Conservation (phyloP, 2,797 vertebrate species). For the Gadopsis bispinosus region DNA sequence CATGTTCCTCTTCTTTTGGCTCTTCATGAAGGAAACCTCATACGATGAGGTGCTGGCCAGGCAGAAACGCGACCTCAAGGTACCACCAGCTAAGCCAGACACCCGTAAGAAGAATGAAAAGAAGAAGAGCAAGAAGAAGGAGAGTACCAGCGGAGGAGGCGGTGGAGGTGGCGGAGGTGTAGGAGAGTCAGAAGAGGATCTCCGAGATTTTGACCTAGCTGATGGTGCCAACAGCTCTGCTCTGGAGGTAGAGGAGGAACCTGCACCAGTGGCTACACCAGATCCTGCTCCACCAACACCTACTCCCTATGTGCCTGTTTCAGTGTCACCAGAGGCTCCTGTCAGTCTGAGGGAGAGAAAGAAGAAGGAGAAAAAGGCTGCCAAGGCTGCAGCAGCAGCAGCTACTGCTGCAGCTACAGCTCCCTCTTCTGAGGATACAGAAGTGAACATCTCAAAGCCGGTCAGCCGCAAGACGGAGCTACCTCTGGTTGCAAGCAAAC, state of each 20-base stretch:
- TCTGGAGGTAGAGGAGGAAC: slow-evolving; percentile 84
- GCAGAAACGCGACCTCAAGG: slow-evolving; percentile 93
- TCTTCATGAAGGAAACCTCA: slow-evolving; percentile 99
- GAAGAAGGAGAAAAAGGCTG: slow-evolving; percentile 96
- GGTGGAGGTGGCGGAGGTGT: slow-evolving; percentile 88
- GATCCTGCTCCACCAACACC: slow-evolving; percentile 64
- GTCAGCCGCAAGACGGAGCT: slow-evolving; percentile 85
- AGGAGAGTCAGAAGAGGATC: slow-evolving; percentile 94
- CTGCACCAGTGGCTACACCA: slow-evolving; percentile 63
- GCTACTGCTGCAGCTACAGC: slow-evolving; percentile 1
- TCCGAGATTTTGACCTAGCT: slow-evolving; percentile 88
- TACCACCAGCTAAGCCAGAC: slow-evolving; percentile 86
- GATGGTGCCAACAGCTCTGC: slow-evolving; percentile 83
- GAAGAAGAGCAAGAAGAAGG: slow-evolving; percentile 98
- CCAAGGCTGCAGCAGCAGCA: slow-evolving; percentile 58
- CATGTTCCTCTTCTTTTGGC: slow-evolving; percentile 99
- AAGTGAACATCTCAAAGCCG: slow-evolving; percentile 89
- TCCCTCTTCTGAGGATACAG: slow-evolving; percentile 72
- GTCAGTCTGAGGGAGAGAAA: slow-evolving; percentile 90
- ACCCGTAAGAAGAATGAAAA: slow-evolving; percentile 95
- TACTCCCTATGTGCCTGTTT: slow-evolving; percentile 61
- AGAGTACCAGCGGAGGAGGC: slow-evolving; percentile 85
- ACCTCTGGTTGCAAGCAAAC: slow-evolving; percentile 87
- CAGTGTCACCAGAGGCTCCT: slow-evolving; percentile 70
- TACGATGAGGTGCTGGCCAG: slow-evolving; percentile 96